Base-by-base conservation (phyloP, 2,888 invertebrate genomes). In the Biston stratarius region DNA sequence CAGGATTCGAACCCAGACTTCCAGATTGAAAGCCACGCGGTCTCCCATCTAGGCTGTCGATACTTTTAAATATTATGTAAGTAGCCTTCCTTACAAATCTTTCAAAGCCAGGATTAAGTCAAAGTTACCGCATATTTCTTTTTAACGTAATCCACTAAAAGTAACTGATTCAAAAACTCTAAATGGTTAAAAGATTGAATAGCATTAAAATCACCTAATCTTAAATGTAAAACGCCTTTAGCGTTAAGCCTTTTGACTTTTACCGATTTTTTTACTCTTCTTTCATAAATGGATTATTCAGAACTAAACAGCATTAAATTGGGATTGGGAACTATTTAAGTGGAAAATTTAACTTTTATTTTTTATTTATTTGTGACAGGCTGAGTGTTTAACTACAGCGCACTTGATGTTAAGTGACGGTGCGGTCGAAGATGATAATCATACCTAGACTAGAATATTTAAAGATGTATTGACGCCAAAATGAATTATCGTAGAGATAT, bases 171-270 rank as follows among this genome's bases (percentile, higher is more conserved):
- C 15, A 51, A 47, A 33, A 40, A 33, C 14, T 40, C 36, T 57
- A 40, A 57, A 52, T 7, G 36, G 33, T 49, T 61, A 49, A 45
- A 62, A 14, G 48, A 58, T 55, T 38, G 34, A 48, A 59, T 64
- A 62, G 60, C 56, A 62, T 48, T 60, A 47, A 60, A 51, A 42
- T 34, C 69, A 71, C 72, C 64, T 69, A 74, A 75, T 73, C 74
- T 70, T 53, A 58, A 61, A 61, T 68, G 71, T 66, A 70, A 75
- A 74, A 79, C 78, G 78, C 79, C 76, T 78, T 74, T 67, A 47
- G 61, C 61, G 66, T 59, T 55, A 62, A 68, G 64, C 64, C 72
- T 59, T 66, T 61, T 64, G 57, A 55, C 62, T 61, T 67, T 69
- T 67, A 51, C 69, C 63, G 60, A 64, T 57, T 66, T 70, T 65